Evolutionary conservation across 1,140 invertebrate genomes (phyloP).

Genomic region (Panonychus citri): DNA sequence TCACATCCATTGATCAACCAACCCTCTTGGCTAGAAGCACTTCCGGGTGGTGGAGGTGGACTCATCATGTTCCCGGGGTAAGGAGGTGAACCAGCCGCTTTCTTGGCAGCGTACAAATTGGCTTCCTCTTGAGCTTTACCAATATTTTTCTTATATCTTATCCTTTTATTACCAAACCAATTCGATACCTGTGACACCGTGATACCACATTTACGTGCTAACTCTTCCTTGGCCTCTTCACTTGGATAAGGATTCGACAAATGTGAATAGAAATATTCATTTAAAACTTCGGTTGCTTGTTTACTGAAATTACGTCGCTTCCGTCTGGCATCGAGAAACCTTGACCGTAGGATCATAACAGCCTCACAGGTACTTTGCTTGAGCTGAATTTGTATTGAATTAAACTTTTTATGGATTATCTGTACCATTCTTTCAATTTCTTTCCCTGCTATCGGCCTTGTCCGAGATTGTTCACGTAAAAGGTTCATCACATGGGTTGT

Average conservation of each 20-base stretch:
- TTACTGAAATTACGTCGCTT: slow-evolving; percentile 99
- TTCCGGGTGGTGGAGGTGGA: slow-evolving; percentile 51
- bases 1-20: slow-evolving; percentile 54
- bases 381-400: slow-evolving; percentile 96
- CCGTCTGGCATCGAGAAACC: slow-evolving; percentile 86
- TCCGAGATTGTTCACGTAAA: slow-evolving; percentile 85
- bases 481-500: slow-evolving; percentile 98
- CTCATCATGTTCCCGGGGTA: slow-evolving; percentile 81
- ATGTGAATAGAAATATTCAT: slow-evolving; percentile 99
- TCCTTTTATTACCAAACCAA: slow-evolving; percentile 99
- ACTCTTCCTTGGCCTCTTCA: slow-evolving; percentile 97
- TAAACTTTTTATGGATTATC: slow-evolving; percentile 99
- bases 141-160: slow-evolving; percentile 99
- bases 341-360: slow-evolving; percentile 91
- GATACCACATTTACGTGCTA: slow-evolving; percentile 97
- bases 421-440: slow-evolving; percentile 99
- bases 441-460: slow-evolving; percentile 77
- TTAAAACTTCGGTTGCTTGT: slow-evolving; percentile 96
- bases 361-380: slow-evolving; percentile 99
- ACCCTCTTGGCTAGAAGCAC: slow-evolving; percentile 42
- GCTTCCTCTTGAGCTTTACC: slow-evolving; percentile 99
- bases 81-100: slow-evolving; percentile 68
- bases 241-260: slow-evolving; percentile 97
- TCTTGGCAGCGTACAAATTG: slow-evolving; percentile 96
- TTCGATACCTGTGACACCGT: slow-evolving; percentile 89